Base-by-base conservation (phyloP, 2,113 vertebrate genomes). In the Polyodon spathula region DNA sequence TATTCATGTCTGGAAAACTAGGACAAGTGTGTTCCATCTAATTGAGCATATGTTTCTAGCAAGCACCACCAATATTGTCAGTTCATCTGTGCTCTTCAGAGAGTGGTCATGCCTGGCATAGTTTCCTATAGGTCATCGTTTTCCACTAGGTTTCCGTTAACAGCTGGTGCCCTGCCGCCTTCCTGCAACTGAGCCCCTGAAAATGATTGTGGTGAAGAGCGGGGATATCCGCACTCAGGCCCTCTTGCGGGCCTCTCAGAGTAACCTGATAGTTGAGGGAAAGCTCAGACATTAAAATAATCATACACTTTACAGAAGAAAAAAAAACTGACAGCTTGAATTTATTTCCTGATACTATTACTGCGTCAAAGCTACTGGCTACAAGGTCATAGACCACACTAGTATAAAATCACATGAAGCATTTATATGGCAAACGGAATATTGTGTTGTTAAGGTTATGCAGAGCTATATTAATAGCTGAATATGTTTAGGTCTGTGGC, bases 111-210 rank as follows among this genome's bases (percentile, higher is more conserved):
- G 78, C 76, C 72, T 73, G 58, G 38, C 76, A 81, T 87, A 83
- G 76, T 81, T 83, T 76, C 76, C 80, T 73, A 74, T 84, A 86
- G 85, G 82, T 86, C 85, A 81, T 11, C 65, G 73, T 84, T 90
- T 91, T 87, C 81, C 82, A 71, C 76, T 84, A 68, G 76, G 75
- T 77, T 61, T 67, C 67, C 68, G 65, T 71, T 37, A 77, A 81
- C 84, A 89, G 84, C 85, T 88, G 83, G 77, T 73, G 54, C 68
- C 62, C 72, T 63, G n/a, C 39, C 74, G 69, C 70, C 77, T 80
- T 81, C 72, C 74, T 68, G 72, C 76, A 64, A 56, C 58, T 1
- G 7, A 8, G 75, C 71, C 68, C 79, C 67, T 62, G 53, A 66
- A 70, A 27, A 69, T 5, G 1, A 8, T 54, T 3, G 55, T 42